Evolutionary conservation across 1,140 invertebrate species (phyloP).

Genomic region (Drosophila hydei): DNA sequence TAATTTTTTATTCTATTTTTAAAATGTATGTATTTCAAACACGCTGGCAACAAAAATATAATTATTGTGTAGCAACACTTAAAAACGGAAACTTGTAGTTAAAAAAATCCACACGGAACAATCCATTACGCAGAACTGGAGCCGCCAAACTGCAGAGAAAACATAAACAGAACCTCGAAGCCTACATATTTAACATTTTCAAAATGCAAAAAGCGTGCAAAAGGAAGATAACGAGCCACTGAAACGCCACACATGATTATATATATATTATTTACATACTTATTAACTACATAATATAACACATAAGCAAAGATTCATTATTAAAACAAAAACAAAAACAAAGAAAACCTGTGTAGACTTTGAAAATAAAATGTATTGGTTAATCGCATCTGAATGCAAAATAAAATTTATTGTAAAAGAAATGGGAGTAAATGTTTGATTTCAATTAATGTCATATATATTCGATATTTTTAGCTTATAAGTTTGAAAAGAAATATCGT

Average conservation of each 20-base stretch:
- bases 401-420: slow-evolving; percentile 72
- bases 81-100: slow-evolving; percentile 81
- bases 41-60: slow-evolving; percentile 70
- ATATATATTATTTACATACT: slow-evolving; percentile 73
- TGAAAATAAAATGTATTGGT: slow-evolving; percentile 61
- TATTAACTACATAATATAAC: slow-evolving; percentile 71
- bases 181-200: slow-evolving; percentile 44
- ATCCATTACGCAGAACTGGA: slow-evolving; percentile 15
- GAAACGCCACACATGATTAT: slow-evolving; percentile 64
- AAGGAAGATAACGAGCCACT: slow-evolving; percentile 46
- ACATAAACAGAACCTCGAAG: slow-evolving; percentile 5
- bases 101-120: not conserved
- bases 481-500: too few relatives aligned
- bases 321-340: slow-evolving; percentile 46
- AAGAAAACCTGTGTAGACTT: slow-evolving; percentile 65
- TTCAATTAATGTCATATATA: not conserved
- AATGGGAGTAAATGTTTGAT: not conserved
- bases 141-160: slow-evolving; percentile 14
- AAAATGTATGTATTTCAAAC: slow-evolving; percentile 76
- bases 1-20: slow-evolving; percentile 81
- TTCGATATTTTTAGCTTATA: not conserved
- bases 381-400: slow-evolving; percentile 78
- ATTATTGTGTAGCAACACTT: slow-evolving; percentile 76
- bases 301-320: slow-evolving; percentile 73
- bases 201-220: slow-evolving; percentile 40